Evolutionary conservation across 2,888 invertebrate genomes (phyloP), one percentile per base, ranked within the genome.

Genomic region (Mesorhabditis spiculigera): DNA sequence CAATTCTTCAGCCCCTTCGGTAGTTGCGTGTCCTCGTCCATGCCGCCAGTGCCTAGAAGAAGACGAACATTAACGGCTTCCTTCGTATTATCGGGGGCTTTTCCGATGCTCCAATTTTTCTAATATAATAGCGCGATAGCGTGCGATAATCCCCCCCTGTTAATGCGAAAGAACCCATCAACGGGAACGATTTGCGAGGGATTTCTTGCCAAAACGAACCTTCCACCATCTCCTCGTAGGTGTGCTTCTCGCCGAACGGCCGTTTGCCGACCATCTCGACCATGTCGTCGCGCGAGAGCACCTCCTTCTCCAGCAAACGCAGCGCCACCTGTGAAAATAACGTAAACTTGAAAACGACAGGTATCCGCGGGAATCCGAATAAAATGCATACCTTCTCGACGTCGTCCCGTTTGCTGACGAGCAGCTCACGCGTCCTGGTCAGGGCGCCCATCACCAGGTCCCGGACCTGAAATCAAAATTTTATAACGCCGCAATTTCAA

Each of bases 221-320:
- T 63, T 67, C 96, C 0, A 99, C 98, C 87, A 99, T 98, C 86
- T 99, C 93, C 87, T 99, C 98, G 85, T 99, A 99, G 8, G 97
- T 97, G 13, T 96, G 95, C 89, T 97, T 97, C 87, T 99, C 98
- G 10, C 92, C 92, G 90, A 98, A 99, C 0, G 98, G 98, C 79
- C 98, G 89, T 43, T 91, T 90, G 0, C 98, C 98, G 65, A 98
- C 89, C 50, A 99, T 88, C 87, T 96, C 95, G 75, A 97, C 93
- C 95, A 99, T 95, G 86, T 98, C 98, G 65, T 95, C 94, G 74
- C 97, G 91, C 85, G 93, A 93, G 67, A 99, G 89, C 78, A 96
- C 91, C 88, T 99, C 98, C 86, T 95, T 93, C 85, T 94, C n/a
- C 71, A 98, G 88, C 74, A 99, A 89, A 72, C 95, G 90, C 86